phyloP scores from a whole-genome alignment of 2,113 vertebrate genomes.

The Cricetomys ansorgei region DNA sequence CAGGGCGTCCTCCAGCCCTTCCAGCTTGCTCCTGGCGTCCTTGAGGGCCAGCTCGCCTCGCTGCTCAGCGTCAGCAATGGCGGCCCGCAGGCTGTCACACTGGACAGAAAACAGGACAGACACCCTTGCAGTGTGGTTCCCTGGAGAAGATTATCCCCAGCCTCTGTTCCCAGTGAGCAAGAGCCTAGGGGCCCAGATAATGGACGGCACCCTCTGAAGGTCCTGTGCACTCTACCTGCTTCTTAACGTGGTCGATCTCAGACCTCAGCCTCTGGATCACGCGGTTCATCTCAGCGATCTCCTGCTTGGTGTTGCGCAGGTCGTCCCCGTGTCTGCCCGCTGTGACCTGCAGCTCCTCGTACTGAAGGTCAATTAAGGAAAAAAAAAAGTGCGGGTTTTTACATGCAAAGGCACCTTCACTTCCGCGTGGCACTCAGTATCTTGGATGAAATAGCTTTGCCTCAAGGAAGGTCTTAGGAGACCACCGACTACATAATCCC shows the following conservation, averaged over 20 bases:
- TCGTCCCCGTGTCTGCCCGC: slow-evolving; percentile 90
- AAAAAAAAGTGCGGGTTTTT: accelerated
- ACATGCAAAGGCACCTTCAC: accelerated
- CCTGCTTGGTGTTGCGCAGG: slow-evolving; percentile 89
- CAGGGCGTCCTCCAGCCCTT: slow-evolving; percentile 84
- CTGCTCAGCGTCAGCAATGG: slow-evolving; percentile 83
- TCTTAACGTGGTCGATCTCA: slow-evolving; percentile 91
- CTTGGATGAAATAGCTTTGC: accelerated
- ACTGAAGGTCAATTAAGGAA: slow-evolving; percentile 68
- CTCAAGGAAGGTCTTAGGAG: accelerated
- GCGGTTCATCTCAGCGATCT: slow-evolving; percentile 92
- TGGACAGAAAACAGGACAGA: neutral
- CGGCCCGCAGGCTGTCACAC: slow-evolving; percentile 80
- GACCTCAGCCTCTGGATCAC: slow-evolving; percentile 90
- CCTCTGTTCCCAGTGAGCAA: accelerated
- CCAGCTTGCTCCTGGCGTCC: slow-evolving; percentile 75
- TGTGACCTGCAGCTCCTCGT: slow-evolving; percentile 84
- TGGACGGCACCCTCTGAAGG: accelerated
- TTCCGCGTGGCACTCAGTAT: accelerated
- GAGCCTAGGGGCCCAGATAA: neutral
- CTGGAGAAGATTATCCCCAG: accelerated
- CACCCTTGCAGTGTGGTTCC: accelerated
- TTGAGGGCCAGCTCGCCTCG: neutral
- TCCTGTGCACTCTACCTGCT: slow-evolving; percentile 86
- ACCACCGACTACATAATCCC: accelerated